Base-by-base conservation (phyloP, 2,113 vertebrate species). In the Martes martes region DNA sequence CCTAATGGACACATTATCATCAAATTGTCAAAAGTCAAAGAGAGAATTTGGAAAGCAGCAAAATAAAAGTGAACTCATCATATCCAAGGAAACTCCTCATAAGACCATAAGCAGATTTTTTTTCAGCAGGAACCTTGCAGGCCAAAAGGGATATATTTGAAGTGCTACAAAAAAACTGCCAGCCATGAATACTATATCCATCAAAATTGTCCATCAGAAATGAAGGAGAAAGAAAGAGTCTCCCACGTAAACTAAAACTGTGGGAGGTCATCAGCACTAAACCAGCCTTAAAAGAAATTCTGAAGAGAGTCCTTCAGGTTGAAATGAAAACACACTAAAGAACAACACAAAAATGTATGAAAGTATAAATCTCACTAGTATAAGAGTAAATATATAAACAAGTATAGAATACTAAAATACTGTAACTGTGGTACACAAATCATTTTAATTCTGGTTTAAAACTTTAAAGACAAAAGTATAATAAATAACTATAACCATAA, bases 361-460 rank as follows among this genome's bases (percentile, higher is more conserved):
- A 82, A 89, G 18, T 81, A 94, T 73, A 61, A 94, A 89, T 24
- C 50, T 81, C 39, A 50, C 33, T 50, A 61, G 55, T 76, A 21
- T 81, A 81, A 94, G 50, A 76, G 31, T 81, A 81, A 71, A 73
- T 89, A 82, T 52, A 81, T 50, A 61, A 42, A 47, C 45, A 71
- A 63, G 82, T 42, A 83, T 45, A 83, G 45, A 76, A 90, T 50
- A 63, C 69, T 89, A 6, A 63, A 59, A 63, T 83, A 74, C 18
- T 83, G 45, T 45, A 87, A 87, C 36, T 73, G 50, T 74, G 14
- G 28, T 74, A 28, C 9, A 36, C 50, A 59, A 55, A 61, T 82
- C 86, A 90, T 67, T 89, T 95, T 65, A 82, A 81, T 33, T 94
- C n/a, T 89, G 78, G 19, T 73, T n/a, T 55, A 74, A 39, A 95